Percentiles rank a stretch among this genome's conserved stretches.
Conservation (phyloP, 2,113 vertebrate genomes). For the Tetrao urogallus region DNA sequence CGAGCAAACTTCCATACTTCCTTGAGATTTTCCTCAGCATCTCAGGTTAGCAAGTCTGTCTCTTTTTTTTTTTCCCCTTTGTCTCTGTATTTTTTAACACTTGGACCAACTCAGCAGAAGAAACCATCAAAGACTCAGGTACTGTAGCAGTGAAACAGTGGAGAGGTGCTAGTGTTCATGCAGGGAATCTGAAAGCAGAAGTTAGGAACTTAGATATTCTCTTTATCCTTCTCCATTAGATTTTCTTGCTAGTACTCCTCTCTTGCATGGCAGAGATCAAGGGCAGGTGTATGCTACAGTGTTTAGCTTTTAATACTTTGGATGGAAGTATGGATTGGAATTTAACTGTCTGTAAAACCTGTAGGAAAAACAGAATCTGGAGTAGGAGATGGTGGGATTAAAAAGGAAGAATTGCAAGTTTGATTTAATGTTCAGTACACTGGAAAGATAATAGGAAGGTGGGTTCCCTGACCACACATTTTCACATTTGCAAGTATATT, state of each 20-base stretch:
- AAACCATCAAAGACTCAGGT: neutral
- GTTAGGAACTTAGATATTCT: neutral
- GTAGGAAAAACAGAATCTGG: neutral
- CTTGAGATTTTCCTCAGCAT: neutral
- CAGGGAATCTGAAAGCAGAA: neutral
- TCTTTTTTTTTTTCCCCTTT: accelerated
- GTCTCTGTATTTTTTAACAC: neutral
- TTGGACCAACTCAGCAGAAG: neutral
- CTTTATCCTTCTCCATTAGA: neutral
- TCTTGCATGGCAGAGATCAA: neutral
- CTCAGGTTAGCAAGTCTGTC: neutral
- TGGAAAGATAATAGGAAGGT: neutral
- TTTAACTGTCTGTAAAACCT: neutral
- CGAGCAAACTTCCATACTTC: conserved; percentile 5
- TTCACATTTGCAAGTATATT: neutral
- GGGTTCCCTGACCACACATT: neutral
- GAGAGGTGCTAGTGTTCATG: neutral
- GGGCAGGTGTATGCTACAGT: neutral
- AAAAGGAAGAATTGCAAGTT: neutral
- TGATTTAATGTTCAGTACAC: neutral
- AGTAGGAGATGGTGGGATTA: neutral
- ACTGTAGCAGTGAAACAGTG: neutral
- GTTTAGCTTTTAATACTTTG: neutral
- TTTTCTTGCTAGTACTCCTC: neutral
- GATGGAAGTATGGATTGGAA: neutral